phyloP scores from a whole-genome alignment of 1,140 invertebrate species.

The Leptonema lineaticorne region DNA sequence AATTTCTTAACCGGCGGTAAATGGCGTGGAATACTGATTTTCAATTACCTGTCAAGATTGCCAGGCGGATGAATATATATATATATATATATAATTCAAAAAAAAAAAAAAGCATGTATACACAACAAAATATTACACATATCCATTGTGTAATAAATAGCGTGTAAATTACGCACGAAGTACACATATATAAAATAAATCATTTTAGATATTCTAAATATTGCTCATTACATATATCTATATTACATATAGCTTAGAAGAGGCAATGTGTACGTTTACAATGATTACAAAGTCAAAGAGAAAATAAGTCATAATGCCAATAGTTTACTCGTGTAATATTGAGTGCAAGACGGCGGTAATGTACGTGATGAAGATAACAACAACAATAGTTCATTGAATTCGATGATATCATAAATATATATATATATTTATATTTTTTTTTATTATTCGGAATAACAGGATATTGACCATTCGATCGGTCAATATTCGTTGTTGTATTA shows the following conservation, averaged over 20 bases:
- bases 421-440: no score
- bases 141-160: background rate
- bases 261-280: no score
- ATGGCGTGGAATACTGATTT: constrained; percentile 23
- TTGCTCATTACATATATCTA: no score
- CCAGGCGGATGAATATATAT: background rate
- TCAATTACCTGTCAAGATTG: constrained; percentile 23
- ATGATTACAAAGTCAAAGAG: no score
- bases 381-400: background rate
- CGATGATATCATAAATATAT: constrained; percentile 21
- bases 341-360: background rate
- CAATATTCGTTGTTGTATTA: no score
- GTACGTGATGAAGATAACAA: constrained; percentile 16
- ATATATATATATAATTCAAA: background rate
- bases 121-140: background rate
- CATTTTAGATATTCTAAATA: no score
- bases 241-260: no score
- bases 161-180: background rate
- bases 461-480: background rate
- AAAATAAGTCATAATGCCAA: no score
- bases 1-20: constrained; percentile 22
- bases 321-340: no score
- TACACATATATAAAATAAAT: no score
- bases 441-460: background rate
- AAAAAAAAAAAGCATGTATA: no score